These are phyloP conservation scores for Spea multiplicata DNA, from an alignment of 2,113 vertebrate genomes.

Conservation along the genomic window DNA sequence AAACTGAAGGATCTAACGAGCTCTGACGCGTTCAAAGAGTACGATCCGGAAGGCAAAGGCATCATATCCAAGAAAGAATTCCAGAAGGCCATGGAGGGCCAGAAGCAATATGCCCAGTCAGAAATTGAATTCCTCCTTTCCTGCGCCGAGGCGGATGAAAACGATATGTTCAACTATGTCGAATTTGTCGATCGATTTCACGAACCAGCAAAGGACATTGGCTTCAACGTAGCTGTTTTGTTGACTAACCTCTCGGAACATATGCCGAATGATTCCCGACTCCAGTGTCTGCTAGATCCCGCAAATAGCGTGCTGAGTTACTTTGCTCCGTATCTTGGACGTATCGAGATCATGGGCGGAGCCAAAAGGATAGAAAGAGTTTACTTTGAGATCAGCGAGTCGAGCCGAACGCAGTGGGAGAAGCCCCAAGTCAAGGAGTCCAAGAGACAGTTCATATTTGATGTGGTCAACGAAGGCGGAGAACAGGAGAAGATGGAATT, in stretches of 20 bases:
- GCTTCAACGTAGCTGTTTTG: constrained; percentile 93
- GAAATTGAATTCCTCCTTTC: constrained; percentile 95
- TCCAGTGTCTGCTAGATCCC: constrained; percentile 85
- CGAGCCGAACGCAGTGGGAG: constrained; percentile 95
- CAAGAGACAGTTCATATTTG: constrained; percentile 96
- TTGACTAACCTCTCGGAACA: constrained; percentile 95
- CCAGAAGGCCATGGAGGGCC: constrained; percentile 98
- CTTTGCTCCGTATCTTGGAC: constrained; percentile 91
- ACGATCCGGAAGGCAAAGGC: constrained; percentile 89
- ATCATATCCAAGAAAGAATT: constrained; percentile 97
- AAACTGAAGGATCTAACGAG: constrained; percentile 95
- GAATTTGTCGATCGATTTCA: constrained; percentile 95
- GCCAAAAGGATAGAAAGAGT: constrained; percentile 96
- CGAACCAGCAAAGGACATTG: constrained; percentile 95
- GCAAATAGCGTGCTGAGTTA: constrained; percentile 94
- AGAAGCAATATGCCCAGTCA: constrained; percentile 92
- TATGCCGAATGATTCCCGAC: constrained; percentile 91
- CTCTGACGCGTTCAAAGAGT: constrained; percentile 91
- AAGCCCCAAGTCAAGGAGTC: constrained; percentile 98
- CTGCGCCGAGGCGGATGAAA: constrained; percentile 92
- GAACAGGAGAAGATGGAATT: constrained; percentile 99
- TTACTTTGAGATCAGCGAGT: constrained; percentile 97
- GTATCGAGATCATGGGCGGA: constrained; percentile 96
- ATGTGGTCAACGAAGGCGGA: constrained; percentile 95
- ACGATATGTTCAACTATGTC: constrained; percentile 94